Percentiles rank a stretch among this genome's conserved stretches.
Conservation (phyloP, 2,888 invertebrate genomes). For the Girardia tigrina region DNA sequence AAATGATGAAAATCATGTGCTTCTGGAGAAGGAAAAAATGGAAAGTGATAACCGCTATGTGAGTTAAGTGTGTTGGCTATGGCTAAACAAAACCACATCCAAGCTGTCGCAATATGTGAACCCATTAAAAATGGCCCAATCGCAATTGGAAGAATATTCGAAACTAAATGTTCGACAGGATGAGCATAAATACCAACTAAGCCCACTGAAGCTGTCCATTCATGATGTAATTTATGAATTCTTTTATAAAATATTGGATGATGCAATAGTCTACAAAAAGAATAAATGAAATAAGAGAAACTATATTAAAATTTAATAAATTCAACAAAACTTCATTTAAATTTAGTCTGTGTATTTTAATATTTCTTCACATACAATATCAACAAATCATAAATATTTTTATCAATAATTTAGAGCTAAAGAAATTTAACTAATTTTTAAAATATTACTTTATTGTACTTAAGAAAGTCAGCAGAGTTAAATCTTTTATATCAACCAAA, state of each 20-base stretch:
- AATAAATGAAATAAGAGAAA: background rate
- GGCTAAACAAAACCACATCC: conserved; percentile 67
- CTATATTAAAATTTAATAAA: background rate
- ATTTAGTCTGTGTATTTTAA: no score
- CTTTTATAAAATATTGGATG: conserved; percentile 63
- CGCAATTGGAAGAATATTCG: conserved; percentile 64
- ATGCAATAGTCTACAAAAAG: conserved; percentile 53
- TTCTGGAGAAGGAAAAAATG: conserved; percentile 70
- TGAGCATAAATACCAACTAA: conserved; percentile 68
- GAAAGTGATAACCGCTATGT: conserved; percentile 71
- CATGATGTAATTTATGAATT: conserved; percentile 72
- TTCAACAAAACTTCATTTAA: no score
- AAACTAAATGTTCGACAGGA: conserved; percentile 62
- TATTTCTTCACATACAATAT: no score
- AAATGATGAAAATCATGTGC: conserved; percentile 75
- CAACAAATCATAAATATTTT: no score
- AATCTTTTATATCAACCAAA: no score
- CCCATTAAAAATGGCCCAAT: conserved; percentile 57
- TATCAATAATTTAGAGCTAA: no score
- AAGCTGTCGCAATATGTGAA: conserved; percentile 53
- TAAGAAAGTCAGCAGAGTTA: no score
- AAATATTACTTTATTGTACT: no score
- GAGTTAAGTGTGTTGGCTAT: conserved; percentile 65
- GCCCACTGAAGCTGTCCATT: conserved; percentile 75
- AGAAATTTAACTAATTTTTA: no score